A percentile compares a stretch with the other conserved stretches of the same genome.
phyloP scores from a whole-genome alignment of 1,140 invertebrate species.

The Homarus americanus region DNA sequence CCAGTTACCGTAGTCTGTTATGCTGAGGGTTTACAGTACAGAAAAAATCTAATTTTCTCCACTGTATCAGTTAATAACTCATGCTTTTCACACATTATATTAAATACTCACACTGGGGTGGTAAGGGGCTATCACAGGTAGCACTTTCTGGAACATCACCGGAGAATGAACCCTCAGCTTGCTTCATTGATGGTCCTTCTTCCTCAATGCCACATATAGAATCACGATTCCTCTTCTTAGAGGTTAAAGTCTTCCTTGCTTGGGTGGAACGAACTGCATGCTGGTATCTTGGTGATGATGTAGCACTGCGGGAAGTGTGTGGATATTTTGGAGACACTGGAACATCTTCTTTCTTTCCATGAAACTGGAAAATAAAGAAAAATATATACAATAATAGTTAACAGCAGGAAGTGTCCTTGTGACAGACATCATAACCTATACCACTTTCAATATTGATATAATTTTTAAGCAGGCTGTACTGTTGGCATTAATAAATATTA shows the following conservation, averaged over 20 bases:
- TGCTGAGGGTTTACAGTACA: too few relatives aligned
- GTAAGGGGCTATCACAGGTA: conserved; percentile 17
- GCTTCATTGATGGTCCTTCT: conserved; percentile 1
- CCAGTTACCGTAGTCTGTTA: too few relatives aligned
- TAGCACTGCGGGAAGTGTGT: background rate
- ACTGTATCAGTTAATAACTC: too few relatives aligned
- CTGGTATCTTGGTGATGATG: background rate
- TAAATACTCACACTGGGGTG: conserved; percentile 12
- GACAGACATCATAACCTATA: background rate
- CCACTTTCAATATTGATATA: background rate
- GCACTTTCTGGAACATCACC: background rate
- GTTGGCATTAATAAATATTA: too few relatives aligned
- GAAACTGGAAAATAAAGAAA: background rate
- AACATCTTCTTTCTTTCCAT: conserved; percentile 26
- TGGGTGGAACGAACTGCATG: background rate
- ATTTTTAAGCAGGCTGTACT: background rate
- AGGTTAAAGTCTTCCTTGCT: background rate
- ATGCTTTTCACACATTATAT: too few relatives aligned
- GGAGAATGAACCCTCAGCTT: background rate
- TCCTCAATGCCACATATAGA: background rate
- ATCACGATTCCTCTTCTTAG: conserved; percentile 16
- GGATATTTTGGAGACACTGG: background rate
- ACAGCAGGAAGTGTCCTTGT: background rate
- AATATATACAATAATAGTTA: background rate
- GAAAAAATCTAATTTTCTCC: too few relatives aligned